Conservation (phyloP, 1,140 invertebrate species). For the Calosoma granatense region DNA sequence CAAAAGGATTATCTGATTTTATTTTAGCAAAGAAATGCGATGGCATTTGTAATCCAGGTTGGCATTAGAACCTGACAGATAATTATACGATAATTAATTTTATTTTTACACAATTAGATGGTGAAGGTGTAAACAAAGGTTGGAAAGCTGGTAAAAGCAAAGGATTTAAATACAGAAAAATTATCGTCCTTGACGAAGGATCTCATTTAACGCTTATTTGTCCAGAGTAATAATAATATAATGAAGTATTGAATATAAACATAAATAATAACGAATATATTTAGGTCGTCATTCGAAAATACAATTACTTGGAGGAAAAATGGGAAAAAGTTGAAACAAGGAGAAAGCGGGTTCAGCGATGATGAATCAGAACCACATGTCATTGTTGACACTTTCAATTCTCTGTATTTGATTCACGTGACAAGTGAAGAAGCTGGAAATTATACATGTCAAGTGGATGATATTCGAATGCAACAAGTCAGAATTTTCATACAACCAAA, state of each 20-base stretch:
- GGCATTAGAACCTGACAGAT: slow-evolving; percentile 5
- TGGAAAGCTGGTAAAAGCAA: slow-evolving; percentile 33
- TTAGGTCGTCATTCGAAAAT: slow-evolving; percentile 34
- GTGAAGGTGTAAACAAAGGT: slow-evolving; percentile 28
- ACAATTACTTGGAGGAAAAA: slow-evolving; percentile 40
- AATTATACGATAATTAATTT: too few relatives aligned
- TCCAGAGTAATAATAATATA: slow-evolving; percentile 34
- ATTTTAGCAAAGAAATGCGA: slow-evolving; percentile 36
- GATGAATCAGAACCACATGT: slow-evolving; percentile 35
- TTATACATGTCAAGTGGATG: slow-evolving; percentile 44
- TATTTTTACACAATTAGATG: slow-evolving; percentile 16
- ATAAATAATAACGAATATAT: slow-evolving; percentile 20
- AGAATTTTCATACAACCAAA: slow-evolving; percentile 38
- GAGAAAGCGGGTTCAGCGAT: slow-evolving; percentile 30
- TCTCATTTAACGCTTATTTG: slow-evolving; percentile 40
- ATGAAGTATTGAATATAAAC: slow-evolving; percentile 19
- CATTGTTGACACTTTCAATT: slow-evolving; percentile 42
- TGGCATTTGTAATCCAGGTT: slow-evolving; percentile 29
- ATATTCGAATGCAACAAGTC: slow-evolving; percentile 39
- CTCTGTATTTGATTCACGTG: slow-evolving; percentile 44
- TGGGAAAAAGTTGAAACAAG: slow-evolving; percentile 32
- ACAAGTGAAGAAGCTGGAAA: slow-evolving; percentile 41
- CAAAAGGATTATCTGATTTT: slow-evolving; percentile 39
- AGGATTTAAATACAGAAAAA: slow-evolving; percentile 39
- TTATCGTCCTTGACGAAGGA: slow-evolving; percentile 38